These are phyloP conservation scores for Hirundichthys speculiger DNA, from an alignment of 2,113 vertebrate species.

Conservation along the genomic window DNA sequence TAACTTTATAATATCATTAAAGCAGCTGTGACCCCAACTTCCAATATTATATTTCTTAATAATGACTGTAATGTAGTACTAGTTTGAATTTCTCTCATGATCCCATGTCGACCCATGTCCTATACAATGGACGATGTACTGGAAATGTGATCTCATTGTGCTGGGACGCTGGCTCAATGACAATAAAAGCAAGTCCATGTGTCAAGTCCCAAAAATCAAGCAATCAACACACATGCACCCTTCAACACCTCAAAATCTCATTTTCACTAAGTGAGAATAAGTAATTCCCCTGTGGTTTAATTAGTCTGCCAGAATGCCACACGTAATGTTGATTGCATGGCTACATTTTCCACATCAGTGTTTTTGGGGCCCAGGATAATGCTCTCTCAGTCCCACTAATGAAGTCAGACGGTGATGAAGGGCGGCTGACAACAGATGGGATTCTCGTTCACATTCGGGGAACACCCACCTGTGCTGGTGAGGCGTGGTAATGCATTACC, in stretches of 20 bases:
- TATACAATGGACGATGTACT: too few relatives aligned
- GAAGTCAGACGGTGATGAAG: constrained; percentile 33
- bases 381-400: constrained; percentile 21
- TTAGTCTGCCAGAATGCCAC: constrained; percentile 39
- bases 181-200: too few relatives aligned
- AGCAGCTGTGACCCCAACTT: constrained; percentile 8
- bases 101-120: too few relatives aligned
- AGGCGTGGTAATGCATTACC: constrained; percentile 6
- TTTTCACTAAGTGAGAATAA: constrained; percentile 17
- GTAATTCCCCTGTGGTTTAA: constrained; percentile 50
- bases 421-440: constrained; percentile 49
- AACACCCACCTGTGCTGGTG: constrained; percentile 31
- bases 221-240: constrained; percentile 5
- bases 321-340: constrained; percentile 15
- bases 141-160: too few relatives aligned
- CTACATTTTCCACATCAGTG: constrained; percentile 13
- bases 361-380: neutral
- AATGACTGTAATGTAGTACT: too few relatives aligned
- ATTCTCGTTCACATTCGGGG: constrained; percentile 23
- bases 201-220: too few relatives aligned
- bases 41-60: constrained; percentile 1
- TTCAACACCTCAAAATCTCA: neutral
- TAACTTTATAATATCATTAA: constrained; percentile 1
- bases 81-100: too few relatives aligned
- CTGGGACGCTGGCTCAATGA: too few relatives aligned